Conservation (phyloP, 2,113 vertebrate genomes). For the Furnarius figulus region DNA sequence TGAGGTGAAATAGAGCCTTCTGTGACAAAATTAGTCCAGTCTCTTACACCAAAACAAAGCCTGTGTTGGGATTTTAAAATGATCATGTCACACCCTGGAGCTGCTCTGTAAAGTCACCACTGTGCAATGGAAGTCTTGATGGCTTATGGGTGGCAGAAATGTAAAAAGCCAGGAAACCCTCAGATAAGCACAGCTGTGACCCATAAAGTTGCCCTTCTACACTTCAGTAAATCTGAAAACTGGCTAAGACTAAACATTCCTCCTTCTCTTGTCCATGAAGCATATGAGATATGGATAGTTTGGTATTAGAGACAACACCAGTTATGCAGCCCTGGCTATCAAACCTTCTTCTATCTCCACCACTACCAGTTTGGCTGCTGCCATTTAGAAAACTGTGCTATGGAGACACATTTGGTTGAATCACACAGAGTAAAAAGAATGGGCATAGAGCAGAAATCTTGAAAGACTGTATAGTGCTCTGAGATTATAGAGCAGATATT, state of each 20-base stretch:
- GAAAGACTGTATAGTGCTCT: not conserved
- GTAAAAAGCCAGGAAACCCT: slow-evolving; percentile 61
- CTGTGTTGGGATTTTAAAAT: not conserved
- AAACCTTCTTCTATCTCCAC: not conserved
- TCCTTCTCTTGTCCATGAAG: not conserved
- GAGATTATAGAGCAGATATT: not conserved
- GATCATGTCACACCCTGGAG: not conserved
- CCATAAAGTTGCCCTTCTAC: slow-evolving; percentile 49
- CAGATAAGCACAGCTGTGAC: slow-evolving; percentile 71
- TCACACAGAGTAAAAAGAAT: not conserved
- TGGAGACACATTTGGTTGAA: not conserved
- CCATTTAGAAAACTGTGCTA: not conserved
- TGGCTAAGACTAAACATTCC: not conserved
- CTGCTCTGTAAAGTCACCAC: not conserved
- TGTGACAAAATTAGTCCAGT: not conserved
- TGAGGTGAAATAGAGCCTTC: not conserved
- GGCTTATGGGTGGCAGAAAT: not conserved
- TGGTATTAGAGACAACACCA: not conserved
- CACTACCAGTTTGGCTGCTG: not conserved
- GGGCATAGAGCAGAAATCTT: not conserved
- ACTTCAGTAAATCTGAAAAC: slow-evolving; percentile 40
- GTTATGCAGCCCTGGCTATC: not conserved
- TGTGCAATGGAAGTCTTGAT: not conserved
- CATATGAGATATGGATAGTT: not conserved
- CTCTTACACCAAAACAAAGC: not conserved